These are phyloP conservation scores for Calliopum simillimum DNA, from an alignment of 2,888 invertebrate genomes.

Conservation along the genomic window DNA sequence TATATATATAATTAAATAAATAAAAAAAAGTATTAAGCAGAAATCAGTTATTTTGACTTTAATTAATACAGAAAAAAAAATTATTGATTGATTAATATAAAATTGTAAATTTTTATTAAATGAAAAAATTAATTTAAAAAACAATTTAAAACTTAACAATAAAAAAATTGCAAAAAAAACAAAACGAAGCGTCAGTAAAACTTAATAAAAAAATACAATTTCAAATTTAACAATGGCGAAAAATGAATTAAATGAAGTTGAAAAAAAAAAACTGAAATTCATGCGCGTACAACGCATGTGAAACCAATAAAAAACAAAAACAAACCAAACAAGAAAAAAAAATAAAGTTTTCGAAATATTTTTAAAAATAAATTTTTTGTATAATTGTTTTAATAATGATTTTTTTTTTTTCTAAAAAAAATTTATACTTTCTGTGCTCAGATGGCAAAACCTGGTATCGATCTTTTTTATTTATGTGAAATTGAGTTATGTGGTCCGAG, in stretches of 20 bases:
- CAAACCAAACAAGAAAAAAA: constrained; percentile 17
- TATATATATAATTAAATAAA: constrained; percentile 55
- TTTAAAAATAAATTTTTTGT: constrained; percentile 43
- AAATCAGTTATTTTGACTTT: constrained; percentile 59
- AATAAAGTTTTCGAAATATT: constrained; percentile 50
- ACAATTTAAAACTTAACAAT: constrained; percentile 30
- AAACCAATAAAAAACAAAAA: constrained; percentile 22
- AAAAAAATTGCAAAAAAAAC: constrained; percentile 29
- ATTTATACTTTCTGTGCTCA: too few species aligned
- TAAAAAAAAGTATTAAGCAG: constrained; percentile 39
- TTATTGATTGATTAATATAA: constrained; percentile 38
- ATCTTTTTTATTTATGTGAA: too few species aligned
- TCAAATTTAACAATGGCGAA: constrained; percentile 22
- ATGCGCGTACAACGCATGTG: constrained; percentile 22
- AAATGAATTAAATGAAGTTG: constrained; percentile 8
- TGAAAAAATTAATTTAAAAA: constrained; percentile 38
- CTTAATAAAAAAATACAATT: constrained; percentile 7
- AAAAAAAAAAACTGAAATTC: constrained; percentile 22
- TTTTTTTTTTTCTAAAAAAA: background rate
- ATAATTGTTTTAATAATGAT: constrained; percentile 2
- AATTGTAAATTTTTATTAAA: constrained; percentile 47
- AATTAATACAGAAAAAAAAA: constrained; percentile 56
- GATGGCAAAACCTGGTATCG: too few species aligned
- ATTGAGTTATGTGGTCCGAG: too few species aligned
- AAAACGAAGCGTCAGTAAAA: background rate